phyloP scores from a whole-genome alignment of 2,888 invertebrate genomes.

The Prosapia bicincta region DNA sequence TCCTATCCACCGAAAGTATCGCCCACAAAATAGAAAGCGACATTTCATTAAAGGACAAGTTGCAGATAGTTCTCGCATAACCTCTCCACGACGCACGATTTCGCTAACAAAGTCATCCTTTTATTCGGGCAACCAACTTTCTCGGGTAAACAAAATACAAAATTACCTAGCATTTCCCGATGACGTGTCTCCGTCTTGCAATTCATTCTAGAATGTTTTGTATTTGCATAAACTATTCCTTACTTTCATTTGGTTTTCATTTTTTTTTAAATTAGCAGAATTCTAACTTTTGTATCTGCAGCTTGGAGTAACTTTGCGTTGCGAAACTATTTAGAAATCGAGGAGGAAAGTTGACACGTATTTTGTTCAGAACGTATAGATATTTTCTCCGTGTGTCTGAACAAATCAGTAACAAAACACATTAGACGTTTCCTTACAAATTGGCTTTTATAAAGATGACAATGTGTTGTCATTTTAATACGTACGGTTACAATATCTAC shows the following conservation, averaged over 20 bases:
- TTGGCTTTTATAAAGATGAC: no score
- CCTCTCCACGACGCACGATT: background rate
- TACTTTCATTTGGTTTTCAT: background rate
- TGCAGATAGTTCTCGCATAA: background rate
- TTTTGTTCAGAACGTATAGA: no score
- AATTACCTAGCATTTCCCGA: background rate
- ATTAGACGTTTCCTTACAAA: no score
- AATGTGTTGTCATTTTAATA: no score
- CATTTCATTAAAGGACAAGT: background rate
- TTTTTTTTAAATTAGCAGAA: no score
- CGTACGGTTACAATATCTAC: no score
- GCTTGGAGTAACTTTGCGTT: background rate
- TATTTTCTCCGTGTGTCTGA: no score
- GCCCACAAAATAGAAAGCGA: background rate
- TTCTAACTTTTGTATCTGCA: background rate
- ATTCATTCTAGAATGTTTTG: background rate
- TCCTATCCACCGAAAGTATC: background rate
- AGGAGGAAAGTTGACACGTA: no score
- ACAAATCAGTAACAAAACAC: no score
- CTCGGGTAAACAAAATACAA: background rate
- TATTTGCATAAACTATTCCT: background rate
- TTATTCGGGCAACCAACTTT: slow-evolving; percentile 3
- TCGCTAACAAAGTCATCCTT: background rate
- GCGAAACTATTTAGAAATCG: background rate
- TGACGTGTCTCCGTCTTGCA: background rate